Base-by-base conservation (phyloP, 2,797 vertebrate species). In the Ctenosaura bakeri region DNA sequence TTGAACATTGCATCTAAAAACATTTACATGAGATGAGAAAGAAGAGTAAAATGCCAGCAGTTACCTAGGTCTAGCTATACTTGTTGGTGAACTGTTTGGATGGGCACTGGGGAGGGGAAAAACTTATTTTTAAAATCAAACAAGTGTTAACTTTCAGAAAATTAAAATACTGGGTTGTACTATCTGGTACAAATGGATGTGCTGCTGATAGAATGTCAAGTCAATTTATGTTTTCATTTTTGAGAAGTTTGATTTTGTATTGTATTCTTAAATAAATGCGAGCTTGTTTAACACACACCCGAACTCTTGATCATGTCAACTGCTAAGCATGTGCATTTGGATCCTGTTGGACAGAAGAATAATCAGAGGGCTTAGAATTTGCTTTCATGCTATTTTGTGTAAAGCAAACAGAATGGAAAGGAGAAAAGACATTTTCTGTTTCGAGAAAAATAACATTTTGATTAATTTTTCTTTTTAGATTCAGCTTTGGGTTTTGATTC, bases 221-320 rank as follows among this genome's bases (percentile, higher is more conserved):
- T 46, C 42, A 64, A 64, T 89, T 54, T 80, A 80, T 78, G 29
- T 62, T 56, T 59, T 83, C 2, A 56, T 71, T 83, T 77, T 14
- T 89, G 18, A 69, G 56, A 59, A 18, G 35, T 22, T 16, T 85
- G 9, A 50, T 73, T 62, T 74, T 42, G 1, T 77, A 29, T 89
- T 85, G 35, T 82, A 73, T 64, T 56, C 64, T 82, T 82, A 73
- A 82, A 82, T 56, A 69, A 52, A 87, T 52, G 4, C 18, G 46
- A 50, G 29, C 38, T 35, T 38, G 8, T 54, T 84, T 46, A n/a
- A 86, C 7, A 38, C 66, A 83, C 6, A 56, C 12, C n/a, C 69
- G n/a, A 54, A 56, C 42, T 86, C 26, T 20, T 80, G 1, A 29
- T 42, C 59, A 87, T 52, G 38, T 46, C 1, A 83, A 22, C 54